Conservation (phyloP, 2,888 invertebrate genomes). For the Girardia tigrina region DNA sequence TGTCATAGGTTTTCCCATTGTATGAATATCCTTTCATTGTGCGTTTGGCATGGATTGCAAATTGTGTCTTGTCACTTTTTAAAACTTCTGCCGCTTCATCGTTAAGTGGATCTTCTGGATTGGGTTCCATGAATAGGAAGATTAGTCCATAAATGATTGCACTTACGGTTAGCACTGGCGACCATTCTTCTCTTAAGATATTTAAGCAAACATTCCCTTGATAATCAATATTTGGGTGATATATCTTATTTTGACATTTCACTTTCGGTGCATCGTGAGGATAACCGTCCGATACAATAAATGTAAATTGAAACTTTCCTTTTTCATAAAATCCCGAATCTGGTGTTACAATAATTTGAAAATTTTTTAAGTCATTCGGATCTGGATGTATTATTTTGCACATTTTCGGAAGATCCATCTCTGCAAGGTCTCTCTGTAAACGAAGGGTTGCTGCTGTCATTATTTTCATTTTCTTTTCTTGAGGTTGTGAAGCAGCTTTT, state of each 20-base stretch:
- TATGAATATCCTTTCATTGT: not conserved
- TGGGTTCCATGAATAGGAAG: constrained; percentile 90
- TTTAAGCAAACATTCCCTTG: constrained; percentile 82
- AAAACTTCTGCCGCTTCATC: constrained; percentile 94
- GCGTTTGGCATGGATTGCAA: not conserved
- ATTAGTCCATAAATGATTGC: constrained; percentile 92
- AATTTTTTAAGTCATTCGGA: constrained; percentile 81
- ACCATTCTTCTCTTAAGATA: constrained; percentile 93
- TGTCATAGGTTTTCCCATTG: too few relatives aligned
- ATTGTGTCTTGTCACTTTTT: constrained; percentile 61
- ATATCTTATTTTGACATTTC: constrained; percentile 89
- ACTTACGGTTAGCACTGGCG: constrained; percentile 89
- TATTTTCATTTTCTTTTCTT: too few relatives aligned
- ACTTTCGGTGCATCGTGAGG: constrained; percentile 97
- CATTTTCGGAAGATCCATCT: constrained; percentile 2
- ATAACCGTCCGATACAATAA: constrained; percentile 90
- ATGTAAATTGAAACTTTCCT: constrained; percentile 84
- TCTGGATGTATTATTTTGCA: constrained; percentile 57
- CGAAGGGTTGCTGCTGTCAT: too few relatives aligned
- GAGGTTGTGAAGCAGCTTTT: too few relatives aligned
- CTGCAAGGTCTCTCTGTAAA: not conserved
- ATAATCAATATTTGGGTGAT: constrained; percentile 92
- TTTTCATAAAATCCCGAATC: constrained; percentile 92
- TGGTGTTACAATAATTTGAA: constrained; percentile 84
- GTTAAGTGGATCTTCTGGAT: constrained; percentile 92